Base-by-base conservation (phyloP, 2,113 vertebrate genomes). In the Aythya baeri region DNA sequence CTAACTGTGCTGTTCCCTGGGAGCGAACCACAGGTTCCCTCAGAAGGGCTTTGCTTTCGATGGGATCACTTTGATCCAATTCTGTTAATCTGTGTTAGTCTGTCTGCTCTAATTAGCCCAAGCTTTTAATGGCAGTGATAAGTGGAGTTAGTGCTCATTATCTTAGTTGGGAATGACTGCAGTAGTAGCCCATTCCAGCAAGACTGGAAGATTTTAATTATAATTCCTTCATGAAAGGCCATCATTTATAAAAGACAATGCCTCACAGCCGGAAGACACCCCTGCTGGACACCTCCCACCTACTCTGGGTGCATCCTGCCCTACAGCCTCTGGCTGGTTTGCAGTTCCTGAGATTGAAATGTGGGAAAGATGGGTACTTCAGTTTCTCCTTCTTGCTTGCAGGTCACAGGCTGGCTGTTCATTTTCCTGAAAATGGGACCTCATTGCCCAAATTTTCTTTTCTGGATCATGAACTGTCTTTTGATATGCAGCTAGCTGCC, bases 191-290 rank as follows among this genome's bases (percentile, higher is more conserved):
- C 81, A 49, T 75, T 94, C 27, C 70, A 58, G 83, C 66, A 90
- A 70, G 86, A 58, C 65, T 5, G 17, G 61, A 38, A 57, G 59
- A 72, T 82, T 93, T 93, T 66, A 73, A 63, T 70, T 68, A 2
- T 68, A 91, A 91, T 93, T 71, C 27, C 73, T 61, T 63, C 50
- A 65, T 31, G 83, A 83, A 82, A 88, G 57, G 63, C 65, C 92
- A 59, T 52, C 41, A 89, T 80, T 95, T 80, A 41, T 46, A 21
- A 73, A 85, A 83, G 85, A 74, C 29, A 13, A 38, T 74, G 85
- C 83, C 44, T 63, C 70, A 77, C 80, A 90, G 88, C 80, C 44
- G 75, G 85, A 79, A 91, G 91, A 90, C 20, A 58, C 88, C 92
- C 79, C 92, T 87, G 75, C 90, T 91, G 96, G 88, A 83, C 1